phyloP scores from a whole-genome alignment of 2,888 invertebrate species.

The Mallateleia sp. region DNA sequence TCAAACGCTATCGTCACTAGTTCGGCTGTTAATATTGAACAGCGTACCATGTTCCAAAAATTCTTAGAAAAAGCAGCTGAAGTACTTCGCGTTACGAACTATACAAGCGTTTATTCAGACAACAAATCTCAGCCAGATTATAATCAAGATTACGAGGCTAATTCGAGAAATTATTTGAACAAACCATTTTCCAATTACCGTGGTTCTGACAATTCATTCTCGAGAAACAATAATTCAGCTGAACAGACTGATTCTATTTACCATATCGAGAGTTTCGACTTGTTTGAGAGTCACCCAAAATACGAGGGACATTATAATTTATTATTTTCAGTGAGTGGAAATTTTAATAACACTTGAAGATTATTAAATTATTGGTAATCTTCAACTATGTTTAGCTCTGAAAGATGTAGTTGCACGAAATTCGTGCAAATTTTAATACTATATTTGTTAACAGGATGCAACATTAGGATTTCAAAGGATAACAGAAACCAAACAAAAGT shows the following conservation, averaged over 20 bases:
- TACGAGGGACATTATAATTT: conserved; percentile 94
- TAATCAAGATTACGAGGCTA: conserved; percentile 35
- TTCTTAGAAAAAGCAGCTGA: conserved; percentile 92
- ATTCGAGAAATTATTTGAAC: conserved; percentile 72
- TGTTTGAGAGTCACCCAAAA: conserved; percentile 93
- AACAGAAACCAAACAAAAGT: conserved; percentile 94
- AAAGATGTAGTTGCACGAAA: no score
- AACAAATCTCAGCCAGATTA: conserved; percentile 74
- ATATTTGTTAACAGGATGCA: conserved; percentile 94
- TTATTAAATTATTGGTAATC: no score
- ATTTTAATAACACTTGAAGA: no score
- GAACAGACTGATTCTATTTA: conserved; percentile 85
- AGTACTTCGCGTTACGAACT: conserved; percentile 70
- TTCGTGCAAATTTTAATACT: no score
- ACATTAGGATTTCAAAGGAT: conserved; percentile 92
- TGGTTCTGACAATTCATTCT: conserved; percentile 35
- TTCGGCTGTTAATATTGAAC: conserved; percentile 93
- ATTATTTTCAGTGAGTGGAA: no score
- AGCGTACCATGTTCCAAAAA: conserved; percentile 92
- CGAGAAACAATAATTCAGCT: background rate
- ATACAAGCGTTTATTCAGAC: conserved; percentile 67
- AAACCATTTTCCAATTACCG: conserved; percentile 66
- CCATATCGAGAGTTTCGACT: conserved; percentile 92
- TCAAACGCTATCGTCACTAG: conserved; percentile 96
- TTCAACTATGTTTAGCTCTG: no score